Evolutionary conservation across 2,888 invertebrate genomes (phyloP).

Genomic region (Cactoblastis cactorum): DNA sequence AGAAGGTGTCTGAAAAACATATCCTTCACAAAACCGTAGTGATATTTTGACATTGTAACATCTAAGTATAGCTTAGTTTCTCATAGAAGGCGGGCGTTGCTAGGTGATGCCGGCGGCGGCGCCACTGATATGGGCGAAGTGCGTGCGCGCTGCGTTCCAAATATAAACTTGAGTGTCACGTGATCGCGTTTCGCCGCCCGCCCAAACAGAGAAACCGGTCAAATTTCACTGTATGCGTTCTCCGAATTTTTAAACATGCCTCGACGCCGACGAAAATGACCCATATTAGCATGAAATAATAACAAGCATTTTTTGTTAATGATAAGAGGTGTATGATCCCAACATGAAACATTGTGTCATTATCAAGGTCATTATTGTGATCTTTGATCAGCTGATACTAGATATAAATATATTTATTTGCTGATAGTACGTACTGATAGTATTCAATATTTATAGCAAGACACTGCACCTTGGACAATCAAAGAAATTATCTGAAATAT

Average conservation of each 20-base stretch:
- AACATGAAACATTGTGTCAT: conserved; percentile 43
- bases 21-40: conserved; percentile 27
- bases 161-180: conserved; percentile 69
- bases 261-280: conserved; percentile 9
- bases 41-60: conserved; percentile 40
- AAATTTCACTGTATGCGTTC: conserved; percentile 63
- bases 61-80: conserved; percentile 69
- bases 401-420: neutral
- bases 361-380: conserved; percentile 56
- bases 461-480: conserved; percentile 19
- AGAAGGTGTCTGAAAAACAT: neutral
- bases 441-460: conserved; percentile 6
- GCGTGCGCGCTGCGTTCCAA: conserved; percentile 70
- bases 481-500: too few species aligned
- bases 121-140: conserved; percentile 54
- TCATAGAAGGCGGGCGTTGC: conserved; percentile 73
- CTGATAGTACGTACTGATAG: neutral
- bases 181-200: conserved; percentile 68
- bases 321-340: conserved; percentile 3
- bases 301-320: neutral
- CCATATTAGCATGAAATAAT: neutral
- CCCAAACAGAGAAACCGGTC: conserved; percentile 78
- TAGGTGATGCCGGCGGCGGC: conserved; percentile 52
- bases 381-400: conserved; percentile 42
- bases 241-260: conserved; percentile 39